phyloP scores from a whole-genome alignment of 2,888 invertebrate genomes.

The Anthophora plumipes region DNA sequence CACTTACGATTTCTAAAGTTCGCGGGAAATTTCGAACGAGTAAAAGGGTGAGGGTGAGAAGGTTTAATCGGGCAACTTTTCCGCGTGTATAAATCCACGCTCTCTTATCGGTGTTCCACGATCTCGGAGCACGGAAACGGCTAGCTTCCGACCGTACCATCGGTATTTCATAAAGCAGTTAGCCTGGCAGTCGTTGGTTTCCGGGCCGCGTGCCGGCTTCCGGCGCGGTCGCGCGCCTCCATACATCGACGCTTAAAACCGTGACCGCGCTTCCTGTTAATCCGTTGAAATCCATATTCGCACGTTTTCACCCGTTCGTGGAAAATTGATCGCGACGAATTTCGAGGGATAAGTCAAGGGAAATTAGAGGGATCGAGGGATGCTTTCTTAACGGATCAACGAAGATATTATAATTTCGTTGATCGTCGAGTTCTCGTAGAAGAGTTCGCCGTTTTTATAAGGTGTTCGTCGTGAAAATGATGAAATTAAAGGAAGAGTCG shows the following conservation, averaged over 20 bases:
- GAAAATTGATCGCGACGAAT: slow-evolving; percentile 49
- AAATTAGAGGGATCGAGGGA: too few relatives aligned
- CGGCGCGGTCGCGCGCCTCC: slow-evolving; percentile 13
- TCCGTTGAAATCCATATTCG: slow-evolving; percentile 52
- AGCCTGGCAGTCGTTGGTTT: slow-evolving; percentile 58
- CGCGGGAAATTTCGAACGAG: background rate
- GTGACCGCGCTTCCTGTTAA: slow-evolving; percentile 48
- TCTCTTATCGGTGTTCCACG: slow-evolving; percentile 46
- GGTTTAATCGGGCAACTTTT: slow-evolving; percentile 57
- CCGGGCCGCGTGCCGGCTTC: slow-evolving; percentile 46
- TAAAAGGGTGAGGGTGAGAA: background rate
- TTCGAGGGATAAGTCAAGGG: background rate
- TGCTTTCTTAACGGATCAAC: too few relatives aligned
- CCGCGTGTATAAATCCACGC: slow-evolving; percentile 51
- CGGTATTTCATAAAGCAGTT: slow-evolving; percentile 72
- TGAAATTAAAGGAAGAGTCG: too few relatives aligned
- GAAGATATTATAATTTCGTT: too few relatives aligned
- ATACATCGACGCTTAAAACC: slow-evolving; percentile 56
- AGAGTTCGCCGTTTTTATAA: too few relatives aligned
- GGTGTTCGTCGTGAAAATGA: too few relatives aligned
- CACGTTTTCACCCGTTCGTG: slow-evolving; percentile 27
- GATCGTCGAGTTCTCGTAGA: too few relatives aligned
- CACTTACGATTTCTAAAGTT: slow-evolving; percentile 34
- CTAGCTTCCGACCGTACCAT: slow-evolving; percentile 57
- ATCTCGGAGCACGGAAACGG: slow-evolving; percentile 60